Evolutionary conservation across 1,140 invertebrate genomes (phyloP).

Genomic region (Bombus vancouverensis): DNA sequence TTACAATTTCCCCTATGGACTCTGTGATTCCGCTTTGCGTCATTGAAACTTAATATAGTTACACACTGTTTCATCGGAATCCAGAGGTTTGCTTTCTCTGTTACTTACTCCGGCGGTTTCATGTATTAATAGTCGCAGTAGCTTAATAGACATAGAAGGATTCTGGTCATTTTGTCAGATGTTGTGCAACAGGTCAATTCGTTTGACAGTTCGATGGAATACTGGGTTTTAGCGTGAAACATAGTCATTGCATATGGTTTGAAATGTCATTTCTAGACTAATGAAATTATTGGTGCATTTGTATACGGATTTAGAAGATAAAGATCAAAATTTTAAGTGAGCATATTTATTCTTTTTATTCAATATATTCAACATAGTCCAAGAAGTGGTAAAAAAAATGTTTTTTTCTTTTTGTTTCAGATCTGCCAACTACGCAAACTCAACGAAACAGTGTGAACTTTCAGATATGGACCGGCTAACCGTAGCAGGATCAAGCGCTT

Average conservation of each 20-base stretch:
- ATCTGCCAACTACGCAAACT: slow-evolving; percentile 94
- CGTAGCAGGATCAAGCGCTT: slow-evolving; percentile 89
- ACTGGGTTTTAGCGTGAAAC: background rate
- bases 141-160: background rate
- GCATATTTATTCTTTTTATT: background rate
- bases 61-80: background rate
- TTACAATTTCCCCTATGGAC: slow-evolving; percentile 20
- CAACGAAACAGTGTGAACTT: slow-evolving; percentile 92
- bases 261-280: background rate
- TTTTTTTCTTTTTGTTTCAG: slow-evolving; percentile 84
- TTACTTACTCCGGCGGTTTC: background rate
- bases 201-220: background rate
- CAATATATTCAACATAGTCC: too few relatives aligned
- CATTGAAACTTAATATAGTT: slow-evolving; percentile 18
- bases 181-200: slow-evolving; percentile 29
- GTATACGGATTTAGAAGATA: too few relatives aligned
- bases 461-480: slow-evolving; percentile 95
- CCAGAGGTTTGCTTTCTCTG: background rate
- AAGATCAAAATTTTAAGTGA: too few relatives aligned
- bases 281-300: background rate
- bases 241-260: background rate
- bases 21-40: background rate
- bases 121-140: background rate
- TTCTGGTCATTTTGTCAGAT: background rate
- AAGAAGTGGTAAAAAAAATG: background rate